A percentile compares a stretch with the other conserved stretches of the same genome.
These are phyloP conservation scores for Drosophila atroscutellata DNA, from an alignment of 2,888 invertebrate genomes.

Conservation along the genomic window DNA sequence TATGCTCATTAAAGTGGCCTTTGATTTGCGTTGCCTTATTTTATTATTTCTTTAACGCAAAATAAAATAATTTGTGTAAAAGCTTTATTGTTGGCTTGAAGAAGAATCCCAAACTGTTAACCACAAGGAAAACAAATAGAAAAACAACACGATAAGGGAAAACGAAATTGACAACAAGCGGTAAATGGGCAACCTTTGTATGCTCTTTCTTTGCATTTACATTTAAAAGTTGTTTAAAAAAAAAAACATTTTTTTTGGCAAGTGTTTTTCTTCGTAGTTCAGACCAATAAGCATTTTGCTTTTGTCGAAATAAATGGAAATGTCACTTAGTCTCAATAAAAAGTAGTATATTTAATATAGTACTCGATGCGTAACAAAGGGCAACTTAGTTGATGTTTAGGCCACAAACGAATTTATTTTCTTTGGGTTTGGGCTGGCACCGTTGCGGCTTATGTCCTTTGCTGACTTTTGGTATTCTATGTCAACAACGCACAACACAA, in stretches of 20 bases:
- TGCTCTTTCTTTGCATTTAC: slow-evolving; percentile 12
- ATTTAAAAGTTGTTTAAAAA: not conserved
- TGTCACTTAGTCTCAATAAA: not conserved
- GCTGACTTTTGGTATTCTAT: slow-evolving; percentile 36
- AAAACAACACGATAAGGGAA: slow-evolving; percentile 11
- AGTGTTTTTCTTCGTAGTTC: not conserved
- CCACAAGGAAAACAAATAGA: slow-evolving; percentile 35
- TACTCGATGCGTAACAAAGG: slow-evolving; percentile 24
- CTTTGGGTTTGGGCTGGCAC: slow-evolving; percentile 26
- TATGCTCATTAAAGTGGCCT: slow-evolving; percentile 57
- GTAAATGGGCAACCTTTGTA: not conserved
- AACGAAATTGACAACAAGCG: not conserved
- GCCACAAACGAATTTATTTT: slow-evolving; percentile 44
- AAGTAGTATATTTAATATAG: not conserved
- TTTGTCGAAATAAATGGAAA: not conserved
- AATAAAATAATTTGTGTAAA: slow-evolving; percentile 72
- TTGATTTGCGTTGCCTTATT: slow-evolving; percentile 69
- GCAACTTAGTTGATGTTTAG: slow-evolving; percentile 30
- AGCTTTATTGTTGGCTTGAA: slow-evolving; percentile 50
- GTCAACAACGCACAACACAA: slow-evolving; percentile 44
- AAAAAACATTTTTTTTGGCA: not conserved
- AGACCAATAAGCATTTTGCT: not conserved
- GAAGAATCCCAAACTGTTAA: slow-evolving; percentile 46
- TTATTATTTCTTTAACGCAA: slow-evolving; percentile 57
- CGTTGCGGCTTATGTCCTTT: slow-evolving; percentile 35